Percentiles rank a stretch among this genome's conserved stretches.
These are phyloP conservation scores for Ctenochaetus hawaiiensis DNA, from an alignment of 2,797 vertebrate genomes.

Conservation along the genomic window DNA sequence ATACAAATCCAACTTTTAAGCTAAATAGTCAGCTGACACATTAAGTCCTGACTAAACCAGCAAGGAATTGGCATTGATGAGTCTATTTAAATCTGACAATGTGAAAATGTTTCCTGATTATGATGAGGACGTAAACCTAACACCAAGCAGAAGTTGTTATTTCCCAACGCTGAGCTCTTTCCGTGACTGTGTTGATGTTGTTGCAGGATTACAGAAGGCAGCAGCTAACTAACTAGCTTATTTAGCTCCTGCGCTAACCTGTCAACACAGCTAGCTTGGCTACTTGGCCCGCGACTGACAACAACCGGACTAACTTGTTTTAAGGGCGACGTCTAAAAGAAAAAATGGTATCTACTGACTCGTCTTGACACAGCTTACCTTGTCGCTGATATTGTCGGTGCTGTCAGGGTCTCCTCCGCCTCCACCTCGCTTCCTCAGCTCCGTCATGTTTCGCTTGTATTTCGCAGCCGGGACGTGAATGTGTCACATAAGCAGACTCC, in stretches of 20 bases:
- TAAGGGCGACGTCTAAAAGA: neutral
- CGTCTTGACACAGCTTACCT: slow-evolving; percentile 60
- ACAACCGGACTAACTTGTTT: slow-evolving; percentile 35
- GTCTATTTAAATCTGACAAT: neutral
- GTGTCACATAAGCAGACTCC: slow-evolving; percentile 67
- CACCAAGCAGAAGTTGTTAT: neutral
- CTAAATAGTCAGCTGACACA: neutral
- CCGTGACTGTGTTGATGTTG: slow-evolving; percentile 9
- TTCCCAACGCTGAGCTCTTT: neutral
- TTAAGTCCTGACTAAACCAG: neutral
- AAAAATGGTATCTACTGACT: accelerated
- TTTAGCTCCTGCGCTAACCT: slow-evolving; percentile 44
- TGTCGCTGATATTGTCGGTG: slow-evolving; percentile 84
- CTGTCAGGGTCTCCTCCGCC: slow-evolving; percentile 80
- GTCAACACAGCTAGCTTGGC: slow-evolving; percentile 19
- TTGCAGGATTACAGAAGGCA: slow-evolving; percentile 29
- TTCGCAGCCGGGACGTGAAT: slow-evolving; percentile 55
- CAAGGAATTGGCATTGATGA: neutral
- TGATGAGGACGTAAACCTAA: neutral
- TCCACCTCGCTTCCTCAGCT: slow-evolving; percentile 84
- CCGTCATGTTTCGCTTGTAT: slow-evolving; percentile 81
- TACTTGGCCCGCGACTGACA: neutral
- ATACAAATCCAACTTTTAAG: neutral
- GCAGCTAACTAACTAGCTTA: slow-evolving; percentile 49
- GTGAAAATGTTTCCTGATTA: neutral